Percentiles rank a stretch among this genome's conserved stretches.
Conservation (phyloP, 2,888 invertebrate species). For the Tetragonisca angustula region DNA sequence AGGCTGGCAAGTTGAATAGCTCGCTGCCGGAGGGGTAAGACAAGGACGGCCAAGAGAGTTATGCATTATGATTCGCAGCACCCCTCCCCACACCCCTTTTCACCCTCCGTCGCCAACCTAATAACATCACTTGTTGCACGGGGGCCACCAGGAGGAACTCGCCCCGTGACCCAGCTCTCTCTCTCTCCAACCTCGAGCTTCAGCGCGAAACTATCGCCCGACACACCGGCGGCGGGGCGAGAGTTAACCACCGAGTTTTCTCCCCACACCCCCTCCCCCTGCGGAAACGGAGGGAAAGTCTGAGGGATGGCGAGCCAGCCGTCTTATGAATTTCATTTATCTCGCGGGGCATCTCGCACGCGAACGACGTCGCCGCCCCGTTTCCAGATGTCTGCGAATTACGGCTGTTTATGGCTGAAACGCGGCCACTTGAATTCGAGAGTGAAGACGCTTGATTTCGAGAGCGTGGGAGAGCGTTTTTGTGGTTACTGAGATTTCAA, state of each 20-base stretch:
- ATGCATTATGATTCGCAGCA: conserved; percentile 82
- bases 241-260: conserved; percentile 16
- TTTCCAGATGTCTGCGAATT: neutral
- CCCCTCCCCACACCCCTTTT: conserved; percentile 20
- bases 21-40: conserved; percentile 69
- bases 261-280: conserved; percentile 1
- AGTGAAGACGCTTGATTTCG: no score
- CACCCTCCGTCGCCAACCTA: conserved; percentile 74
- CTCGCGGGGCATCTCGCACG: conserved; percentile 59
- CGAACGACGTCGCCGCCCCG: conserved; percentile 27
- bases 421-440: neutral
- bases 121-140: conserved; percentile 83
- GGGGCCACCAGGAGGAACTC: conserved; percentile 42
- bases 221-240: no score
- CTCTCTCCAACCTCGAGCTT: conserved; percentile 34
- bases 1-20: conserved; percentile 62
- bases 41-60: conserved; percentile 80
- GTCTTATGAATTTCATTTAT: conserved; percentile 74
- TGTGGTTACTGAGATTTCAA: no score
- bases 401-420: neutral
- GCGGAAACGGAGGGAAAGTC: conserved; percentile 58
- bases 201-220: conserved; percentile 70
- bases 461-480: no score
- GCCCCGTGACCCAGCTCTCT: conserved; percentile 57
- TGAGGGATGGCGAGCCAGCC: conserved; percentile 61